These are phyloP conservation scores for Flexamia atlantica DNA, from an alignment of 2,888 invertebrate species.

Conservation along the genomic window DNA sequence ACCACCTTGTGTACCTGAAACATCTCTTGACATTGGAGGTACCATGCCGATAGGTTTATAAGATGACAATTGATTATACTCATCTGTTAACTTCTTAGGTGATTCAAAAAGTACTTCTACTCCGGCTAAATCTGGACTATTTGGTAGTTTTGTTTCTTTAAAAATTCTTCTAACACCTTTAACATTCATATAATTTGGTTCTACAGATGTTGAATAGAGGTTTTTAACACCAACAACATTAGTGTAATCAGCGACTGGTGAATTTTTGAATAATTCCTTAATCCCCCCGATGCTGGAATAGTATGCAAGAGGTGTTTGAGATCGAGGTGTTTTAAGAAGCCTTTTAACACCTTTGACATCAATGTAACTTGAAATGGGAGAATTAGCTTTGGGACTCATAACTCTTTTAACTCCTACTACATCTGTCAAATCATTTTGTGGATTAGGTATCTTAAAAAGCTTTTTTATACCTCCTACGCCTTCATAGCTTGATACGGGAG, in stretches of 20 bases:
- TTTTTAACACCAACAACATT: slow-evolving; percentile 24
- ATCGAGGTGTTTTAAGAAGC: slow-evolving; percentile 34
- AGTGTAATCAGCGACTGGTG: slow-evolving; percentile 42
- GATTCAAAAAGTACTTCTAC: slow-evolving; percentile 46
- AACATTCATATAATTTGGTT: slow-evolving; percentile 43
- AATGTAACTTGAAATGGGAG: slow-evolving; percentile 34
- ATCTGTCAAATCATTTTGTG: slow-evolving; percentile 45
- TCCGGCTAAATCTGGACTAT: slow-evolving; percentile 36
- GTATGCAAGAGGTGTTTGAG: slow-evolving; percentile 3
- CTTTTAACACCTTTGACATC: slow-evolving; percentile 59
- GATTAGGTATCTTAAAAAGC: slow-evolving; percentile 9
- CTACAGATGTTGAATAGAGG: slow-evolving; percentile 11
- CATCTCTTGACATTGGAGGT: slow-evolving; percentile 24
- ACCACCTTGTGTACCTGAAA: background rate
- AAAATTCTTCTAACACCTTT: slow-evolving; percentile 39
- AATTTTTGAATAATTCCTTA: slow-evolving; percentile 23
- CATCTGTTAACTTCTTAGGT: slow-evolving; percentile 11
- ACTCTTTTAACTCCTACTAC: slow-evolving; percentile 50
- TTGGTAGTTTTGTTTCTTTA: slow-evolving; percentile 30
- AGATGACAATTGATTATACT: background rate
- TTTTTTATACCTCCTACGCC: slow-evolving; percentile 48
- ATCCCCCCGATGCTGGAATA: slow-evolving; percentile 22
- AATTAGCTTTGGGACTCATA: slow-evolving; percentile 33
- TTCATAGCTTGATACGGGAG: slow-evolving; percentile 22
- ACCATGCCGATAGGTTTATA: slow-evolving; percentile 26